A percentile compares a stretch with the other conserved stretches of the same genome.
Conservation (phyloP, 1,140 invertebrate species). For the Drosophila lowei region DNA sequence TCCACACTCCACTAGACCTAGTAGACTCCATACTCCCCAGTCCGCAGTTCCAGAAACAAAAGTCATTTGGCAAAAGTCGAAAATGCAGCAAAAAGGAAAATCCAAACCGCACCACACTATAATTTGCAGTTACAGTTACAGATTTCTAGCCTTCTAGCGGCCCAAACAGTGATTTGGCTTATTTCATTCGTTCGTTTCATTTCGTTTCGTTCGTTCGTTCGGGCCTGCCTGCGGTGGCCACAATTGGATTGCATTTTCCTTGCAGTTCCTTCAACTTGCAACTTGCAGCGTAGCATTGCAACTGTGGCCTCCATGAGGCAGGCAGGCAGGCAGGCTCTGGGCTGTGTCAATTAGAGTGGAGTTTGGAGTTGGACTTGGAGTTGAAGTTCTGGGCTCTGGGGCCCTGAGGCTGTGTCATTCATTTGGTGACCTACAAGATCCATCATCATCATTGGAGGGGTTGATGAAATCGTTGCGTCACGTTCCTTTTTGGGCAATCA, state of each 20-base stretch:
- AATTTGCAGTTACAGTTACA: conserved; percentile 75
- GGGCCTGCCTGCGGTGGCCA: conserved; percentile 53
- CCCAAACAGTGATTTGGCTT: conserved; percentile 68
- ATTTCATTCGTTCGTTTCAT: conserved; percentile 31
- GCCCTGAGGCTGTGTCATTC: conserved; percentile 62
- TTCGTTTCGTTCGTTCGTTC: too few relatives aligned
- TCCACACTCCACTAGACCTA: conserved; percentile 5
- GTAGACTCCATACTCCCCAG: too few relatives aligned
- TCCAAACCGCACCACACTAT: conserved; percentile 51
- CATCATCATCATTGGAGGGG: conserved; percentile 24
- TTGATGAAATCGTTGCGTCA: conserved; percentile 71
- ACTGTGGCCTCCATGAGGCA: neutral
- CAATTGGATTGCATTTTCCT: conserved; percentile 53
- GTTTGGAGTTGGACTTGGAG: conserved; percentile 3
- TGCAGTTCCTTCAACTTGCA: conserved; percentile 37
- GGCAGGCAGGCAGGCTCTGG: neutral
- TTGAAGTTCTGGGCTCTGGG: conserved; percentile 42
- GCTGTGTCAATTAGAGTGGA: conserved; percentile 72
- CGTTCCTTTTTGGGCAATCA: conserved; percentile 65
- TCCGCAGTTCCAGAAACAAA: conserved; percentile 38
- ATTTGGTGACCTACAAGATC: conserved; percentile 53
- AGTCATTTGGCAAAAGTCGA: conserved; percentile 70
- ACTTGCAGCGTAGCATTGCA: conserved; percentile 18
- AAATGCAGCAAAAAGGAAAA: conserved; percentile 54
- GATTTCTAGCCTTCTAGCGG: conserved; percentile 68